Evolutionary conservation across 2,113 vertebrate genomes (phyloP).

Genomic region (Brienomyrus brachyistius): DNA sequence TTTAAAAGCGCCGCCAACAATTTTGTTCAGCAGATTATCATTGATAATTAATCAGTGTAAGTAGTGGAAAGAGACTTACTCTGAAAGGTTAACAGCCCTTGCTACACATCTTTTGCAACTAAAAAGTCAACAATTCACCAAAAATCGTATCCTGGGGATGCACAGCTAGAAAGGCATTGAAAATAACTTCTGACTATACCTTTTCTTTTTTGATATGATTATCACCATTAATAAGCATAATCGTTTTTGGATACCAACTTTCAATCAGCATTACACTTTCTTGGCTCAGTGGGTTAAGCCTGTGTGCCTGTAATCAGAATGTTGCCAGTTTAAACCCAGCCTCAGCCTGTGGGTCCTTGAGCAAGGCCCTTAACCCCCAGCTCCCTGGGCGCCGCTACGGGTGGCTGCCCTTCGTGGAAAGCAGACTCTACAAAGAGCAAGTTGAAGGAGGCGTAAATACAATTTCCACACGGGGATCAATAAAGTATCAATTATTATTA

Average conservation of each 20-base stretch:
- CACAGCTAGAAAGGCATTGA: conserved; percentile 36
- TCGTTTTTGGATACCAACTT: conserved; percentile 21
- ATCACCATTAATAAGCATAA: conserved; percentile 31
- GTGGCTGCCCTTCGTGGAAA: too few species aligned
- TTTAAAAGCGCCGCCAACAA: conserved; percentile 33
- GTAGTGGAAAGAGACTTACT: conserved; percentile 24
- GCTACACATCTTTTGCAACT: conserved; percentile 40
- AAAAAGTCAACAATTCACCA: conserved; percentile 48
- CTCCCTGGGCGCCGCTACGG: too few species aligned
- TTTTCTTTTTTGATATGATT: not conserved
- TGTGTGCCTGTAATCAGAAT: too few species aligned
- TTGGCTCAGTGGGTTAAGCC: too few species aligned
- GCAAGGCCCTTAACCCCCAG: too few species aligned
- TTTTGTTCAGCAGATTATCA: not conserved
- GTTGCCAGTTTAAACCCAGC: too few species aligned
- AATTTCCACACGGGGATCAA: too few species aligned
- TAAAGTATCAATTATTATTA: too few species aligned
- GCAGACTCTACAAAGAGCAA: too few species aligned
- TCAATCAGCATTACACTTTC: not conserved
- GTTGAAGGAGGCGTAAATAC: too few species aligned
- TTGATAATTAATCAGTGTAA: conserved; percentile 38
- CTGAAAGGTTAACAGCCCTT: not conserved
- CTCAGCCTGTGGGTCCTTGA: too few species aligned
- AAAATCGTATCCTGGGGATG: conserved; percentile 31
- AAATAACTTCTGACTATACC: conserved; percentile 13